A percentile compares a stretch with the other conserved stretches of the same genome.
Evolutionary conservation across 1,140 invertebrate genomes (phyloP).

Genomic region (Drosophila orena): DNA sequence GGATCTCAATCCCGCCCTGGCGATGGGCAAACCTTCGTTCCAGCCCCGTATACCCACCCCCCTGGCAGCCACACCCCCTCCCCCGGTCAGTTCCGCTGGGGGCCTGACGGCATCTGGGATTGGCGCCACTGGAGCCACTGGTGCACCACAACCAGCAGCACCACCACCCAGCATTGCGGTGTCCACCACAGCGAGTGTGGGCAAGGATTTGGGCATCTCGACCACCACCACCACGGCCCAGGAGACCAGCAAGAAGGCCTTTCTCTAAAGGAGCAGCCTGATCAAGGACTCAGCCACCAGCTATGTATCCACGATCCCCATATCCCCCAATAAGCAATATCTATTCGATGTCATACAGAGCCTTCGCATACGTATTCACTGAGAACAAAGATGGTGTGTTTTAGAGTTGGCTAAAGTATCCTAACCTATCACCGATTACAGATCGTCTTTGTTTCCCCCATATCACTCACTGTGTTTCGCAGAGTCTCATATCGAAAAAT

Average conservation of each 20-base stretch:
- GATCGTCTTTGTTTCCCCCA: slow-evolving; percentile 5
- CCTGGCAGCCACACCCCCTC: slow-evolving; percentile 49
- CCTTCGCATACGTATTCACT: slow-evolving; percentile 67
- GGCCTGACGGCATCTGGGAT: slow-evolving; percentile 9
- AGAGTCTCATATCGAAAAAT: background rate
- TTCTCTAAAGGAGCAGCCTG: slow-evolving; percentile 49
- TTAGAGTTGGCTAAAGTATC: slow-evolving; percentile 24
- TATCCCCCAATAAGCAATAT: slow-evolving; percentile 65
- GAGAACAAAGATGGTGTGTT: slow-evolving; percentile 4
- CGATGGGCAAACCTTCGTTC: slow-evolving; percentile 82
- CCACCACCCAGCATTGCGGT: slow-evolving; percentile 66
- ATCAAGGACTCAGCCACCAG: slow-evolving; percentile 37
- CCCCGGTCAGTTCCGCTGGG: slow-evolving; percentile 1
- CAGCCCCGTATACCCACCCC: slow-evolving; percentile 82
- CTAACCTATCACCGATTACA: slow-evolving; percentile 11
- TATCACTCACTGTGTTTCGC: background rate
- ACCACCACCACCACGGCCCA: slow-evolving; percentile 58
- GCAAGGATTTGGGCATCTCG: slow-evolving; percentile 59
- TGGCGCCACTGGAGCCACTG: slow-evolving; percentile 27
- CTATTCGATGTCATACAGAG: slow-evolving; percentile 49
- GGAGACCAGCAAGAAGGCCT: slow-evolving; percentile 72
- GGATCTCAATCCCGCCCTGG: slow-evolving; percentile 82
- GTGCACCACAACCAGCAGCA: slow-evolving; percentile 28
- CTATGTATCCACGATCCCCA: slow-evolving; percentile 15
- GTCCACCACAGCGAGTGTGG: slow-evolving; percentile 66